phyloP scores from a whole-genome alignment of 92 coral and sea anemone genomes.

The Zoanthus sansibaricus region DNA sequence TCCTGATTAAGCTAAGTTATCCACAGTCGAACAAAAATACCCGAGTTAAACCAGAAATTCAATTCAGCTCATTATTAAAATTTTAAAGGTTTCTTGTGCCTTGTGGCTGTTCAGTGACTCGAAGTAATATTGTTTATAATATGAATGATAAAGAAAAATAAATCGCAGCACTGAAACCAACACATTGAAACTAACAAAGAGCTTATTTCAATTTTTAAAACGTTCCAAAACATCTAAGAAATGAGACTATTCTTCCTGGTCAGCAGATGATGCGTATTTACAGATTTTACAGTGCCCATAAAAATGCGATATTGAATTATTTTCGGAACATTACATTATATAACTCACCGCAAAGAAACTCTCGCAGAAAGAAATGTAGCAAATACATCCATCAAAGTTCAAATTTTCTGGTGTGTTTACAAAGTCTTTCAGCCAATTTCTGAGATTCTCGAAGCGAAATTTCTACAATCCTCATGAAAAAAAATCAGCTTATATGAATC shows the following conservation, averaged over 20 bases:
- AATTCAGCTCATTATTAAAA: background rate
- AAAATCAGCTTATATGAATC: constrained; percentile 17
- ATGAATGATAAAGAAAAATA: background rate
- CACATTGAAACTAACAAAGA: background rate
- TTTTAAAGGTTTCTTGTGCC: no score
- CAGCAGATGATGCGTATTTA: constrained; percentile 12
- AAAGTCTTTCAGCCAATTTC: background rate
- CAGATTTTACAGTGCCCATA: background rate
- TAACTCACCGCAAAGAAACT: constrained; percentile 35
- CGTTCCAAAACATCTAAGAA: background rate
- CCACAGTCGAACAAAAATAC: background rate
- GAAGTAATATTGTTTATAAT: no score
- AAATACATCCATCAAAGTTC: constrained; percentile 23
- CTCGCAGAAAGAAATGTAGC: constrained; percentile 6
- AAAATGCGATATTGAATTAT: background rate
- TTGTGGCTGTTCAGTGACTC: no score
- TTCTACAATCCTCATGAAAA: constrained; percentile 12
- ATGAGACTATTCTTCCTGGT: no score
- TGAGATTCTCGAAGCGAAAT: background rate
- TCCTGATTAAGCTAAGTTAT: background rate
- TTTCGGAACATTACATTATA: background rate
- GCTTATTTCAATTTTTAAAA: background rate
- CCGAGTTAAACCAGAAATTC: background rate
- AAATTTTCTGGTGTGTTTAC: background rate
- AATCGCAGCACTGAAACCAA: background rate